A percentile compares a stretch with the other conserved stretches of the same genome.
Conservation (phyloP, 2,797 vertebrate species). For the Odontamblyopus lacepedii region DNA sequence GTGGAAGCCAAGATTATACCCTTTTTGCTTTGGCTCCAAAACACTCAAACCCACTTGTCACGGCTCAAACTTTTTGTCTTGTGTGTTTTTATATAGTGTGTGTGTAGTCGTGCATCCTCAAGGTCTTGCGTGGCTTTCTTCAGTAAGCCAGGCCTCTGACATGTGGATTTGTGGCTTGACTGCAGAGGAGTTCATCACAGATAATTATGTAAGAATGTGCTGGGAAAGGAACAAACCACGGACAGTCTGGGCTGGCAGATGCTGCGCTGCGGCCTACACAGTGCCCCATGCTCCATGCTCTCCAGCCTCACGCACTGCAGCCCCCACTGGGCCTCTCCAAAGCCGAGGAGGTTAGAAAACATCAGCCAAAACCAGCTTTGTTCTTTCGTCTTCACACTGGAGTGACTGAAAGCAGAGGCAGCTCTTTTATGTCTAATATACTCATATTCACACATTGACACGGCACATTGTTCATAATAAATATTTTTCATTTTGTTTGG, state of each 20-base stretch:
- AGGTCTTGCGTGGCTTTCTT: conserved; percentile 53
- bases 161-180: conserved; percentile 72
- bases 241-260: conserved; percentile 69
- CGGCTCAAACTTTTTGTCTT: conserved; percentile 63
- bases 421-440: conserved; percentile 29
- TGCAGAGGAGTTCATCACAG: conserved; percentile 76
- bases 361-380: conserved; percentile 44
- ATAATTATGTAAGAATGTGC: conserved; percentile 76
- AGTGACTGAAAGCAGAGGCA: conserved; percentile 18
- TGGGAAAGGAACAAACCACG: conserved; percentile 72
- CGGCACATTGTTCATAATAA: conserved; percentile 8
- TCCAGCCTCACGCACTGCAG: conserved; percentile 52
- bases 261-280: conserved; percentile 66
- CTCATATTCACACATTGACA: conserved; percentile 23
- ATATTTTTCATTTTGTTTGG: neutral
- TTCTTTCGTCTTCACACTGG: conserved; percentile 44
- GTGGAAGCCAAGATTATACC: conserved; percentile 69
- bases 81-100: conserved; percentile 27
- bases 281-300: conserved; percentile 53
- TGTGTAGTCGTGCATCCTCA: conserved; percentile 27
- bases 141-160: conserved; percentile 64
- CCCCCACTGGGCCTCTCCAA: conserved; percentile 58
- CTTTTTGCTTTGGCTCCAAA: conserved; percentile 64
- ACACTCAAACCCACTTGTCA: conserved; percentile 64
- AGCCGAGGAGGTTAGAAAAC: conserved; percentile 60